phyloP scores from a whole-genome alignment of 30 jellyfish, hydroid and myxozoan genomes.

The Turritopsis dohrnii region DNA sequence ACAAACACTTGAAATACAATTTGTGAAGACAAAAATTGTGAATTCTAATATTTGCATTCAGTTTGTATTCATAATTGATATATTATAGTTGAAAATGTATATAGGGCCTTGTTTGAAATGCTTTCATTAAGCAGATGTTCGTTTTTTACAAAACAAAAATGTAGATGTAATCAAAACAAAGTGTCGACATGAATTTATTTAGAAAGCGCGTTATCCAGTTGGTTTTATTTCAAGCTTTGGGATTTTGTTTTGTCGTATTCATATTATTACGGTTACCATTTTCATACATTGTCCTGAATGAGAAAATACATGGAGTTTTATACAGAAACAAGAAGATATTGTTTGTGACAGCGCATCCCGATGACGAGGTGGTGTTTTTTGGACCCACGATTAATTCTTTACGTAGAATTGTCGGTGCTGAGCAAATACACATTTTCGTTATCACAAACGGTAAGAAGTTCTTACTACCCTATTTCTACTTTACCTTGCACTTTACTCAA shows the following conservation, averaged over 20 bases:
- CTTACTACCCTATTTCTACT: too few species aligned
- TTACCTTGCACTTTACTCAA: too few species aligned
- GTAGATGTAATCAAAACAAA: neutral
- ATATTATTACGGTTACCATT: slow-evolving; percentile 1
- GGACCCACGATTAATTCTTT: slow-evolving; percentile 46
- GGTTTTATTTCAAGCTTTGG: neutral
- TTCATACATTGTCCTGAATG: neutral
- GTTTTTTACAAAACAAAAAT: neutral
- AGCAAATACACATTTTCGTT: slow-evolving; percentile 38
- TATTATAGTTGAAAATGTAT: neutral
- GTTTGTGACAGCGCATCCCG: slow-evolving; percentile 75
- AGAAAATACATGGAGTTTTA: neutral
- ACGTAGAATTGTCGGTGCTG: slow-evolving; percentile 10
- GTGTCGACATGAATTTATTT: neutral
- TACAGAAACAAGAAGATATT: neutral
- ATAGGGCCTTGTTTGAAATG: neutral
- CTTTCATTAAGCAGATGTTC: neutral
- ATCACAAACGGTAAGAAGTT: slow-evolving; percentile 43
- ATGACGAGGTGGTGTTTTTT: slow-evolving; percentile 72
- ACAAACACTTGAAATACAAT: too few species aligned
- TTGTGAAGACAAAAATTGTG: too few species aligned
- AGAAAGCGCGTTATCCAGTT: neutral
- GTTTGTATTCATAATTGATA: neutral
- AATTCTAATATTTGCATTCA: too few species aligned
- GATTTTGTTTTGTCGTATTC: slow-evolving; percentile 1